These are phyloP conservation scores for Dendrocincla tyrannina DNA, from an alignment of 2,797 vertebrate species.

Conservation along the genomic window DNA sequence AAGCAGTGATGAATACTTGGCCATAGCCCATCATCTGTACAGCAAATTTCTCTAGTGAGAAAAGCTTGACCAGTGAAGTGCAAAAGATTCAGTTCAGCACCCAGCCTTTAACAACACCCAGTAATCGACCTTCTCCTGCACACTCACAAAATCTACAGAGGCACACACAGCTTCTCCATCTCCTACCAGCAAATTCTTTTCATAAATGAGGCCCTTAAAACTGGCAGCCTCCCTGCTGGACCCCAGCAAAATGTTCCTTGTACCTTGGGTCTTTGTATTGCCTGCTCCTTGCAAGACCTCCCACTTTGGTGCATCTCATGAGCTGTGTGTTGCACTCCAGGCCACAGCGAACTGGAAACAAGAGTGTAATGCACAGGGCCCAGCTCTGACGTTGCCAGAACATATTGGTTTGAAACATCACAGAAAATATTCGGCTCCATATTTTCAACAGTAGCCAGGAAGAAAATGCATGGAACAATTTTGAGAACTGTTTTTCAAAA, in stretches of 20 bases:
- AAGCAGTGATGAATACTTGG: not conserved
- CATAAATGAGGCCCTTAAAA: conserved; percentile 16
- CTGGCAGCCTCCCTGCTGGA: conserved; percentile 54
- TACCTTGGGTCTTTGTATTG: conserved; percentile 23
- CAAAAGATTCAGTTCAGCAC: not conserved
- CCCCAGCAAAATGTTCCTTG: conserved; percentile 24
- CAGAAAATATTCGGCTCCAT: conserved; percentile 69
- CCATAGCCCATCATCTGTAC: not conserved
- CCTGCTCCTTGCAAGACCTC: conserved; percentile 55
- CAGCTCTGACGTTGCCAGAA: conserved; percentile 63
- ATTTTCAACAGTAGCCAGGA: conserved; percentile 70
- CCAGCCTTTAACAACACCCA: not conserved
- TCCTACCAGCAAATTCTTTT: conserved; percentile 10
- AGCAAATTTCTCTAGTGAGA: not conserved
- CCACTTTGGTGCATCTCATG: conserved; percentile 56
- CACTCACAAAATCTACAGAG: not conserved
- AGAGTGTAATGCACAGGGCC: conserved; percentile 58
- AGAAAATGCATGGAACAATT: conserved; percentile 71
- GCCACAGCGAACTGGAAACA: conserved; percentile 67
- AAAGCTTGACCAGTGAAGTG: not conserved
- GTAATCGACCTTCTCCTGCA: not conserved
- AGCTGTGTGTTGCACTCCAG: conserved; percentile 49
- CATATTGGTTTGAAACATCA: conserved; percentile 71
- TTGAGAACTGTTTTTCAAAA: conserved; percentile 68
- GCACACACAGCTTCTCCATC: not conserved